phyloP scores from a whole-genome alignment of 2,888 invertebrate genomes.

The Elysia crispata region DNA sequence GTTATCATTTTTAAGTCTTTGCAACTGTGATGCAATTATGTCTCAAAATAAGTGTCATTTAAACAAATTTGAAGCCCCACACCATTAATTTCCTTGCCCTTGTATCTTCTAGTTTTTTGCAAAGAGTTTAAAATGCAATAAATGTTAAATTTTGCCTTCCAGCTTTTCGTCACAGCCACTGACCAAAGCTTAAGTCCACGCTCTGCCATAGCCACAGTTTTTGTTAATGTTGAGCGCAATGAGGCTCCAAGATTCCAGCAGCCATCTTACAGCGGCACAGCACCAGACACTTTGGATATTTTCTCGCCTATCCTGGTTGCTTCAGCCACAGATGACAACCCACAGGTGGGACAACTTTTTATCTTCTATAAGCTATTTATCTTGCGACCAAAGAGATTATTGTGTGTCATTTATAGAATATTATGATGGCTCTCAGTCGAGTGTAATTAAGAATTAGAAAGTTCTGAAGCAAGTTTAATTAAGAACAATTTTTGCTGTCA shows the following conservation, averaged over 20 bases:
- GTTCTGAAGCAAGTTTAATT: no score
- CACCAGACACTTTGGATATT: slow-evolving; percentile 22
- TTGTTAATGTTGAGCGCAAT: slow-evolving; percentile 67
- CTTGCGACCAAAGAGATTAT: no score
- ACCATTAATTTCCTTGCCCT: no score
- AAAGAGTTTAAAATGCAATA: not conserved
- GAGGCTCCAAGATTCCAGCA: slow-evolving; percentile 55
- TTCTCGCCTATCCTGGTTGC: slow-evolving; percentile 40
- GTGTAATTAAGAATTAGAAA: no score
- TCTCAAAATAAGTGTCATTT: no score
- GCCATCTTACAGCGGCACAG: not conserved
- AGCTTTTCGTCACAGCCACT: slow-evolving; percentile 65
- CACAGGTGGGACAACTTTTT: slow-evolving; percentile 34
- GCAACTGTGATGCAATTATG: no score
- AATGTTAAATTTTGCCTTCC: not conserved
- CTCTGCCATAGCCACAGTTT: slow-evolving; percentile 66
- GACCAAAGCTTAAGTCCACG: slow-evolving; percentile 62
- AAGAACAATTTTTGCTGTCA: no score
- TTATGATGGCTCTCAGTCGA: no score
- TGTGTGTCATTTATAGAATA: no score
- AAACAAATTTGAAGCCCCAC: no score
- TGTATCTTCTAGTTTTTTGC: no score
- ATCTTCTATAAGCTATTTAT: not conserved
- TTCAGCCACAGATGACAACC: slow-evolving; percentile 46
- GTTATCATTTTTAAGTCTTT: no score